phyloP scores from a whole-genome alignment of 2,113 vertebrate species.

The Thinocorus orbignyianus region DNA sequence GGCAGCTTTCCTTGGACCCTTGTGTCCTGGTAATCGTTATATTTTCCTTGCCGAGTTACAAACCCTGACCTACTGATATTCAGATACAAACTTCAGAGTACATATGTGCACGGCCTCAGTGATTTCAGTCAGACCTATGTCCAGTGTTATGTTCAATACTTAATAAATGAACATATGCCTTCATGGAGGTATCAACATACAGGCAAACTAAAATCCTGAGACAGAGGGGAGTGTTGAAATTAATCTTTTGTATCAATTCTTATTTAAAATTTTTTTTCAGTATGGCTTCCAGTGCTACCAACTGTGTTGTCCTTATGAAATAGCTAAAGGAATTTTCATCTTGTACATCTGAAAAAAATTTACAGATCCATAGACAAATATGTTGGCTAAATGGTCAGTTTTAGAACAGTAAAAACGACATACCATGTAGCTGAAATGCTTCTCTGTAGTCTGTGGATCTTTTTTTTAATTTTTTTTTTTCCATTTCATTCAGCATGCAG shows the following conservation, averaged over 20 bases:
- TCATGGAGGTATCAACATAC: neutral
- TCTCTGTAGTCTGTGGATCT: neutral
- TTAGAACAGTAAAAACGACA: neutral
- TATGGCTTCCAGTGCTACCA: slow-evolving; percentile 42
- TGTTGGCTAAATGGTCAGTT: slow-evolving; percentile 23
- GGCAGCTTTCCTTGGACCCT: neutral
- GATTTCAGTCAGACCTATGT: neutral
- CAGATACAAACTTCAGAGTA: neutral
- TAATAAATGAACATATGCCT: neutral
- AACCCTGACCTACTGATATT: neutral
- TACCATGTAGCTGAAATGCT: neutral
- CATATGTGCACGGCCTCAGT: neutral
- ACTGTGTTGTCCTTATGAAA: neutral
- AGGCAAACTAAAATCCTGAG: neutral
- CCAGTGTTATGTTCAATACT: neutral
- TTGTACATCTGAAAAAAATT: slow-evolving; percentile 42
- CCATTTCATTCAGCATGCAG: neutral
- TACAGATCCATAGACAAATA: neutral
- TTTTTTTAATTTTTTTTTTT: neutral
- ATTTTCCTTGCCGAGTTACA: neutral
- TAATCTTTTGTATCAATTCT: neutral
- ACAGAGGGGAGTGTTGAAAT: neutral
- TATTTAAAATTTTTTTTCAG: slow-evolving; percentile 17
- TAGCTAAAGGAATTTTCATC: slow-evolving; percentile 36
- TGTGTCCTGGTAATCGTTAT: neutral